These are phyloP conservation scores for Dione vanillae DNA, from an alignment of 2,888 invertebrate genomes.

Conservation along the genomic window DNA sequence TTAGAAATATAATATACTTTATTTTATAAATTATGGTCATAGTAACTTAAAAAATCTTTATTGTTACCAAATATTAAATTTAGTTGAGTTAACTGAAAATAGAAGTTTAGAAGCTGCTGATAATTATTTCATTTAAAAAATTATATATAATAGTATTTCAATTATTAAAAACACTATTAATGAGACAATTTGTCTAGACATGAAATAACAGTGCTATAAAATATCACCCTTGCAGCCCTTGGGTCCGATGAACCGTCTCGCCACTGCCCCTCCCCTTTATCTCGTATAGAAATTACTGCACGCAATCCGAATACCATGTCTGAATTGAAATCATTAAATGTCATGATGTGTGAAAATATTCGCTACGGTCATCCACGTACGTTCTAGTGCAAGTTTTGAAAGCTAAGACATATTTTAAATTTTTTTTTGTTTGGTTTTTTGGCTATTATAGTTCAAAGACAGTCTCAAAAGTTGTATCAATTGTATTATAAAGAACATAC, in stretches of 20 bases:
- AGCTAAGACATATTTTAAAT: background rate
- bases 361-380: background rate
- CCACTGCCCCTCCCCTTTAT: slow-evolving; percentile 50
- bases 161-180: slow-evolving; percentile 12
- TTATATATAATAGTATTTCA: background rate
- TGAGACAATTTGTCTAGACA: slow-evolving; percentile 59
- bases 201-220: slow-evolving; percentile 59
- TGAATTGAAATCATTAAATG: slow-evolving; percentile 15
- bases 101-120: no score
- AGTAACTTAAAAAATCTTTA: background rate
- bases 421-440: no score
- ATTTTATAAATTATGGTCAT: background rate
- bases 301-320: slow-evolving; percentile 30
- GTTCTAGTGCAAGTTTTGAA: no score
- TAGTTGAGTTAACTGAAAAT: no score
- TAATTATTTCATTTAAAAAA: no score
- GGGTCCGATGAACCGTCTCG: slow-evolving; percentile 77
- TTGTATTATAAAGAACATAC: background rate
- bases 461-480: no score
- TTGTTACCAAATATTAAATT: no score
- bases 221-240: slow-evolving; percentile 55
- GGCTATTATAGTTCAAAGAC: no score
- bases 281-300: slow-evolving; percentile 32
- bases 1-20: background rate
- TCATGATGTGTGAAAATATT: slow-evolving; percentile 2